Percentiles rank a stretch among this genome's conserved stretches.
phyloP scores from a whole-genome alignment of 2,797 vertebrate genomes.

The Buphagus erythrorhynchus region DNA sequence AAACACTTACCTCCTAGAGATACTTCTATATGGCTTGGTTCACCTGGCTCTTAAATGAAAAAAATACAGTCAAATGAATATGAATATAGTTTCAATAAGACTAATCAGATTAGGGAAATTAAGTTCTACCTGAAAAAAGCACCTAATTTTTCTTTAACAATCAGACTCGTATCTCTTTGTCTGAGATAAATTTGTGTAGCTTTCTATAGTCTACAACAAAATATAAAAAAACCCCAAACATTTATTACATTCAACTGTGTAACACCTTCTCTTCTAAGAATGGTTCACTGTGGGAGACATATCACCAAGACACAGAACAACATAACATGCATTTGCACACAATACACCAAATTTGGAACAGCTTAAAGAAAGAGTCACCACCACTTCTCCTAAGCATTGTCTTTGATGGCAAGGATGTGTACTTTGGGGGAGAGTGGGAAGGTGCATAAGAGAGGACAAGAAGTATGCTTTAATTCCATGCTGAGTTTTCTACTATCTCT shows the following conservation, averaged over 20 bases:
- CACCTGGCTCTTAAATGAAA: slow-evolving; percentile 68
- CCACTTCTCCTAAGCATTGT: neutral
- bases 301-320: neutral
- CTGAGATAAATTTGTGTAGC: neutral
- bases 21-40: slow-evolving; percentile 68
- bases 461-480: neutral
- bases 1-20: slow-evolving; percentile 65
- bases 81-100: neutral
- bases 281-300: neutral
- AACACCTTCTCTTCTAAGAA: neutral
- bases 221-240: neutral
- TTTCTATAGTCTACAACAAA: neutral
- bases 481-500: neutral
- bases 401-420: neutral
- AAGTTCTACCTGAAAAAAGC: neutral
- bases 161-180: neutral
- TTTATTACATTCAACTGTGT: neutral
- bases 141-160: neutral
- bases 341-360: neutral
- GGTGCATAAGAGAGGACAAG: neutral
- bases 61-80: neutral
- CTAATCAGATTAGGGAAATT: neutral
- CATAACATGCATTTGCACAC: neutral
- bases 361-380: neutral
- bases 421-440: neutral